Percentiles rank a stretch among this genome's conserved stretches.
Evolutionary conservation across 1,140 invertebrate genomes (phyloP).

Genomic region (Littorina saxatilis): DNA sequence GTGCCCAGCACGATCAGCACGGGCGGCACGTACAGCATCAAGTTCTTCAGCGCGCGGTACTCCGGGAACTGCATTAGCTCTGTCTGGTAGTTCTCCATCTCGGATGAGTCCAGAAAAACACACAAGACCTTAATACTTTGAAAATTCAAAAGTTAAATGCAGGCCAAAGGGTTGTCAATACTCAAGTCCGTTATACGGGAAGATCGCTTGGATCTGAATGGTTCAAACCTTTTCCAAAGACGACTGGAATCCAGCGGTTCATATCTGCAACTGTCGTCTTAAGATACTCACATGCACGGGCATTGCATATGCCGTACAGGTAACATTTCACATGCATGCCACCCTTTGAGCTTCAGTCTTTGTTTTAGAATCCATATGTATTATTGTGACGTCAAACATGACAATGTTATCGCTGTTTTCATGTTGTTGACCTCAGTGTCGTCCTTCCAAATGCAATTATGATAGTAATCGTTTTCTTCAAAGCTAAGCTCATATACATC

Average conservation of each 20-base stretch:
- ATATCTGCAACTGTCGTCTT: neutral
- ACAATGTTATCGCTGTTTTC: too few relatives aligned
- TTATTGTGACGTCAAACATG: too few relatives aligned
- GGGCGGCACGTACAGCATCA: slow-evolving; percentile 63
- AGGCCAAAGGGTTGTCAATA: too few relatives aligned
- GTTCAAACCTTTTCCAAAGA: neutral
- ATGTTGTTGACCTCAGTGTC: too few relatives aligned
- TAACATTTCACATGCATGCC: too few relatives aligned
- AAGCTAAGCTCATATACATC: too few relatives aligned
- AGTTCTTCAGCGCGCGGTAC: slow-evolving; percentile 50
- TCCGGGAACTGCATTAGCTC: neutral
- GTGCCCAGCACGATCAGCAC: slow-evolving; percentile 64
- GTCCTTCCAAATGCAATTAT: too few relatives aligned
- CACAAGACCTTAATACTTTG: too few relatives aligned
- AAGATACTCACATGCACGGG: neutral
- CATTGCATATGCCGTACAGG: neutral
- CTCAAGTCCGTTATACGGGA: slow-evolving; percentile 3
- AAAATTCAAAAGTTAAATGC: too few relatives aligned
- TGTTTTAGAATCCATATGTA: too few relatives aligned
- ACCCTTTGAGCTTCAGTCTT: too few relatives aligned
- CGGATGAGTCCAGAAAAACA: neutral
- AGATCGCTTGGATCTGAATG: neutral
- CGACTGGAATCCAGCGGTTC: neutral
- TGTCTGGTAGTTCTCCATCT: neutral
- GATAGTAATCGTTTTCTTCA: too few relatives aligned